These are phyloP conservation scores for Rachycentron canadum DNA, from an alignment of 2,797 vertebrate species.

Conservation along the genomic window DNA sequence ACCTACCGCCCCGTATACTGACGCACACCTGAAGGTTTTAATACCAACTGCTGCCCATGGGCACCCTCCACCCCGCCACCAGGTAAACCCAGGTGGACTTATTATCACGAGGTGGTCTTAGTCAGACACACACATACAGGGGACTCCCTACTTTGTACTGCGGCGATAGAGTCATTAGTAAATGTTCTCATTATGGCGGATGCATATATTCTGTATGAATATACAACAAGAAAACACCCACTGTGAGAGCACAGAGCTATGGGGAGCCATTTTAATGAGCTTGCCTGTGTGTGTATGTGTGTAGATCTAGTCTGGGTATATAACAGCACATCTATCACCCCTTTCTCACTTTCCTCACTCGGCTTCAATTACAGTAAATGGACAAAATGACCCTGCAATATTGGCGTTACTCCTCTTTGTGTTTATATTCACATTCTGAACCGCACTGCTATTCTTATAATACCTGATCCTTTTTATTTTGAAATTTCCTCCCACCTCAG, in stretches of 20 bases:
- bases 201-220: conserved; percentile 27
- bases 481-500: not conserved
- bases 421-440: conserved; percentile 20
- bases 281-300: conserved; percentile 12
- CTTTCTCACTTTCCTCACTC: conserved; percentile 20
- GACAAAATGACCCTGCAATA: conserved; percentile 41
- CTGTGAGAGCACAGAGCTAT: conserved; percentile 50
- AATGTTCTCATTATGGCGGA: conserved; percentile 41
- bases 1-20: conserved; percentile 1
- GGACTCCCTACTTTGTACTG: conserved; percentile 30
- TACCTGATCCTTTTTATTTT: no score
- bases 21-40: conserved; percentile 50
- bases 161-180: not conserved
- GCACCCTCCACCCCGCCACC: conserved; percentile 15
- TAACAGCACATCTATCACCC: conserved; percentile 44
- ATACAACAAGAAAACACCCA: conserved; percentile 44
- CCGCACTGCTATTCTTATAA: not conserved
- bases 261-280: conserved; percentile 72
- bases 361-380: conserved; percentile 44
- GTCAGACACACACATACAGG: conserved; percentile 29
- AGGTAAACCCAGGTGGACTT: conserved; percentile 49
- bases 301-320: conserved; percentile 11
- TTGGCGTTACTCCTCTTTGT: conserved; percentile 19
- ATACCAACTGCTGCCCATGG: conserved; percentile 51
- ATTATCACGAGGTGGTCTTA: conserved; percentile 27